Evolutionary conservation across 1,140 invertebrate species (phyloP).

Genomic region (Littorina saxatilis): DNA sequence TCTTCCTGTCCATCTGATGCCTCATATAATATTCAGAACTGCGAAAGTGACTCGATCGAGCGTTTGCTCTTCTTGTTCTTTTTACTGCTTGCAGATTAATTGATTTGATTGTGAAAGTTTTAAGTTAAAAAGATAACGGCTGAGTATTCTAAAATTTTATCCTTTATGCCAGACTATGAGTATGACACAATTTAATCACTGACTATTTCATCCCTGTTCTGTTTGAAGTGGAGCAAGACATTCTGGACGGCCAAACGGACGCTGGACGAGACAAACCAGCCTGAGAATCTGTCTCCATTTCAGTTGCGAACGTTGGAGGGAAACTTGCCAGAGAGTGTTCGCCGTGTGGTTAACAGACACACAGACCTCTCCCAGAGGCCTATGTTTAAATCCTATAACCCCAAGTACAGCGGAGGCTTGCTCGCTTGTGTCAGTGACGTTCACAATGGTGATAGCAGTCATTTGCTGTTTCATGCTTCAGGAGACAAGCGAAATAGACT

Average conservation of each 20-base stretch:
- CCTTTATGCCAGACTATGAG: too few relatives aligned
- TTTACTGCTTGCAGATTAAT: too few relatives aligned
- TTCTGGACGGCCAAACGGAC: neutral
- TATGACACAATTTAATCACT: neutral
- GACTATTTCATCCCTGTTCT: neutral
- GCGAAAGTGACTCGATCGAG: too few relatives aligned
- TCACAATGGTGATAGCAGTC: neutral
- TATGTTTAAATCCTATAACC: neutral
- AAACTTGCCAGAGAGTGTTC: neutral
- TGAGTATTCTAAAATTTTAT: too few relatives aligned
- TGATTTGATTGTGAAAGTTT: too few relatives aligned
- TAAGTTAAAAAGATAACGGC: too few relatives aligned
- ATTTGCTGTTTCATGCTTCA: neutral
- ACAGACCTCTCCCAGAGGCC: slow-evolving; percentile 7
- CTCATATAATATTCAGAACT: too few relatives aligned
- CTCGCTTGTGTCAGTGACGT: neutral
- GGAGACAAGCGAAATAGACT: neutral
- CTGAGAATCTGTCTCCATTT: neutral
- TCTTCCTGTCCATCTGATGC: too few relatives aligned
- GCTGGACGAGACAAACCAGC: neutral
- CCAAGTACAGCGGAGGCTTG: neutral
- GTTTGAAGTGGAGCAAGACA: neutral
- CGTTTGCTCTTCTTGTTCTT: too few relatives aligned
- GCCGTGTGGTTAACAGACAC: neutral
- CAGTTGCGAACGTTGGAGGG: neutral